These are phyloP conservation scores for Montipora sp. DNA, from an alignment of 64 coral and sea anemone genomes.

Conservation along the genomic window DNA sequence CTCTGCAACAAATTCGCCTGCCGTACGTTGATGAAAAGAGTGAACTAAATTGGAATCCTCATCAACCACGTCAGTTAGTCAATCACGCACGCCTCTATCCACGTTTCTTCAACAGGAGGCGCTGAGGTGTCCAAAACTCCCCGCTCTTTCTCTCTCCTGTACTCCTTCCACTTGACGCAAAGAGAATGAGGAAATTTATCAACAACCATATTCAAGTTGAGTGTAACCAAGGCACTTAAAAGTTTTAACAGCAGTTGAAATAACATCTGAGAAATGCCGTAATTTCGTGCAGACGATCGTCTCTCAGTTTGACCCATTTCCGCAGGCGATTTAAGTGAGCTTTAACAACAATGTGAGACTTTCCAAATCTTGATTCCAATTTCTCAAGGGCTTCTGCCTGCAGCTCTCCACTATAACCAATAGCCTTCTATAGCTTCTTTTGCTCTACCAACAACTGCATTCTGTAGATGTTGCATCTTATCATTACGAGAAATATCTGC, in stretches of 20 bases:
- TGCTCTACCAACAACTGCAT: too few relatives aligned
- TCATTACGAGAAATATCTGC: background rate
- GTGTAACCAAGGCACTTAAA: background rate
- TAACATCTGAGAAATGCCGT: background rate
- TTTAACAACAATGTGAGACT: constrained; percentile 8
- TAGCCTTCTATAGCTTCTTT: too few relatives aligned
- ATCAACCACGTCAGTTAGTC: too few relatives aligned
- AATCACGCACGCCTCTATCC: constrained; percentile 3
- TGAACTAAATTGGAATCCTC: too few relatives aligned
- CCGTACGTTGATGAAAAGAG: too few relatives aligned
- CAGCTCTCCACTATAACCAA: too few relatives aligned
- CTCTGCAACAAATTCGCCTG: too few relatives aligned
- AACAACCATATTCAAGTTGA: too few relatives aligned
- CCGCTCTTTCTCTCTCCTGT: constrained; percentile 14
- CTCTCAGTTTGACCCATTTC: background rate
- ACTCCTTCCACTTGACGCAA: constrained; percentile 39
- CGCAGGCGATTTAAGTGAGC: background rate
- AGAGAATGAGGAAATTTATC: background rate
- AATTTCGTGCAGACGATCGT: background rate
- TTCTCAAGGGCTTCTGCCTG: background rate
- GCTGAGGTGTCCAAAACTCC: background rate
- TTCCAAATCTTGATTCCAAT: constrained; percentile 44
- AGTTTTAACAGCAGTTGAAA: constrained; percentile 10
- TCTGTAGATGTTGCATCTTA: too few relatives aligned
- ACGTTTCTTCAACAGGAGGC: constrained; percentile 21